phyloP scores from a whole-genome alignment of 30 jellyfish, hydroid and myxozoan species.

The Hydractinia echinata region DNA sequence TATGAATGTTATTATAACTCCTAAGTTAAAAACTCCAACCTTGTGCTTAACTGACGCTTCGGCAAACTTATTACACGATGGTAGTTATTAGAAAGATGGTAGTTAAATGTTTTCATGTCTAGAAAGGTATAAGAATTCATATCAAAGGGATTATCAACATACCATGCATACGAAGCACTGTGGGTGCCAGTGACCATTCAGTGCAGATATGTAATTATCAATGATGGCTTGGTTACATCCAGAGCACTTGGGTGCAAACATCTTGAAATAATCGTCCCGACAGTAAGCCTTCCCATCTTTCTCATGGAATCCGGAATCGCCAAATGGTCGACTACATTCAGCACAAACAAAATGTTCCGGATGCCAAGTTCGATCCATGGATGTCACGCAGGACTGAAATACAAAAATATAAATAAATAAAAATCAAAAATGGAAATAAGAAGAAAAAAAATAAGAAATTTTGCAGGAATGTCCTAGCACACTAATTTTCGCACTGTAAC shows the following conservation, averaged over 20 bases:
- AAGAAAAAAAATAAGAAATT: background rate
- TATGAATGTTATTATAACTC: background rate
- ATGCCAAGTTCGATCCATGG: conserved; percentile 92
- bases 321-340: conserved; percentile 76
- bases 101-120: background rate
- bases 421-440: background rate
- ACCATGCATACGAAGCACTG: conserved; percentile 94
- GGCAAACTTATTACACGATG: background rate
- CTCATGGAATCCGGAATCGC: conserved; percentile 83
- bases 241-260: conserved; percentile 87
- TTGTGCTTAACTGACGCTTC: background rate
- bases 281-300: conserved; percentile 89
- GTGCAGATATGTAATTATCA: conserved; percentile 84
- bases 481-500: no score
- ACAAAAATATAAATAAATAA: background rate
- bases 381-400: conserved; percentile 77
- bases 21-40: background rate
- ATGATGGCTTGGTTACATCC: conserved; percentile 84
- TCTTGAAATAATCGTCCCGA: conserved; percentile 72
- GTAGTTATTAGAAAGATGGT: background rate
- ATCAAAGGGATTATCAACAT: conserved; percentile 9
- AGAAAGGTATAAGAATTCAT: background rate
- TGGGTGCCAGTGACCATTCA: conserved; percentile 97
- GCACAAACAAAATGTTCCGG: conserved; percentile 95
- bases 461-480: background rate